A percentile compares a stretch with the other conserved stretches of the same genome.
phyloP scores from a whole-genome alignment of 2,113 vertebrate species.

The Apteryx owenii region DNA sequence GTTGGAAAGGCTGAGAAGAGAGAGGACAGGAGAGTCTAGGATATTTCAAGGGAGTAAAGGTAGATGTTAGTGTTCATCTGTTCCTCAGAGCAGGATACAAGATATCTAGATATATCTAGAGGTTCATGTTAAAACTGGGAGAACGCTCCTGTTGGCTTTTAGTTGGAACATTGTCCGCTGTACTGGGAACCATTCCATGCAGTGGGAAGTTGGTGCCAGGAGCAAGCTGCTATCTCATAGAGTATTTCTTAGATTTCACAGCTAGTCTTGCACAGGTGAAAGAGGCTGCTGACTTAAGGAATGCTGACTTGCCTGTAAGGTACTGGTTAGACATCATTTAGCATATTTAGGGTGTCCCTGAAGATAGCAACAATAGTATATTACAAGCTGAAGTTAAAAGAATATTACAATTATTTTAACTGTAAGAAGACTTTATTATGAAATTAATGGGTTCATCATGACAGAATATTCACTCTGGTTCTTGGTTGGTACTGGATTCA shows the following conservation, averaged over 20 bases:
- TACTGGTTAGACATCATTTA: background rate
- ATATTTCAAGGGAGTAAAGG: background rate
- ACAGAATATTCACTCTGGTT: background rate
- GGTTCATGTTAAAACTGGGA: background rate
- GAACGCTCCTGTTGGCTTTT: background rate
- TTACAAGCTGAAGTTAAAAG: background rate
- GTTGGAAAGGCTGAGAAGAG: background rate
- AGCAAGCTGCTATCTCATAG: background rate
- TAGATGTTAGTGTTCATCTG: accelerated
- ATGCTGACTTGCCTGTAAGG: background rate
- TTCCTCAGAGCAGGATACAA: background rate
- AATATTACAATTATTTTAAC: background rate
- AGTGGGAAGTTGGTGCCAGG: background rate
- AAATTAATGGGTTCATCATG: background rate
- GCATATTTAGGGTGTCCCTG: background rate
- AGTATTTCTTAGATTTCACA: background rate
- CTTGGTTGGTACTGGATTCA: background rate
- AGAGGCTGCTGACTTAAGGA: background rate
- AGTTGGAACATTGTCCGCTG: background rate
- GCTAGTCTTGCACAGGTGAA: background rate
- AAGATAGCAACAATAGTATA: background rate
- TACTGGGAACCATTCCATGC: background rate
- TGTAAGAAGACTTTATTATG: background rate
- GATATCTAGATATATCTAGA: background rate
- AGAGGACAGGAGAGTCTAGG: background rate